Conservation (phyloP, 35 echinoderm and acorn worm species). For the Acanthaster planci region DNA sequence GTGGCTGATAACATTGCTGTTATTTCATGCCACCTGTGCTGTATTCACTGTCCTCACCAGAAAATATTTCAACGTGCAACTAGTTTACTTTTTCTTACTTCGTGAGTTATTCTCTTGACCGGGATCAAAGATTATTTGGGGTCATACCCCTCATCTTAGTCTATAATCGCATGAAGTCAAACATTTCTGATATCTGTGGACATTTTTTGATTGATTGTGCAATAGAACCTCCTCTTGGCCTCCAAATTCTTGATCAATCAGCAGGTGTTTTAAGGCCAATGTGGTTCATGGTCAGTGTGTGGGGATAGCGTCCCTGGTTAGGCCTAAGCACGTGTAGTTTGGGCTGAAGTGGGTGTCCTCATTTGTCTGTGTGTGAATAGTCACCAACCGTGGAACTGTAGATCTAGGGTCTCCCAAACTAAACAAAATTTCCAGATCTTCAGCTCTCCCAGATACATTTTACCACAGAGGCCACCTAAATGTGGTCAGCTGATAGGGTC, state of each 20-base stretch:
- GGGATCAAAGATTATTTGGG: too few relatives aligned
- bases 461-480: too few relatives aligned
- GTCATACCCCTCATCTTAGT: not conserved
- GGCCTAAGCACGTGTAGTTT: too few relatives aligned
- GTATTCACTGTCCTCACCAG: conserved; percentile 68
- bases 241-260: not conserved
- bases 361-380: too few relatives aligned
- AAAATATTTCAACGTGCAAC: conserved; percentile 73
- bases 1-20: conserved; percentile 66
- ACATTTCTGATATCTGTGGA: not conserved
- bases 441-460: too few relatives aligned
- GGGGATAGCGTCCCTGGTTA: too few relatives aligned
- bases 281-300: not conserved
- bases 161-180: not conserved
- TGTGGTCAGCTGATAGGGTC: too few relatives aligned
- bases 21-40: conserved; percentile 71
- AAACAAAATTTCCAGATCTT: too few relatives aligned
- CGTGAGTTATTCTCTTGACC: conserved; percentile 55
- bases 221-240: not conserved
- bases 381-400: too few relatives aligned
- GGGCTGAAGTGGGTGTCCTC: too few relatives aligned
- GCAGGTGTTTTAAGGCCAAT: not conserved
- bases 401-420: too few relatives aligned
- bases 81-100: conserved; percentile 75
- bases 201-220: not conserved